phyloP scores from a whole-genome alignment of 2,888 invertebrate species.

The Ethmia dodecea region DNA sequence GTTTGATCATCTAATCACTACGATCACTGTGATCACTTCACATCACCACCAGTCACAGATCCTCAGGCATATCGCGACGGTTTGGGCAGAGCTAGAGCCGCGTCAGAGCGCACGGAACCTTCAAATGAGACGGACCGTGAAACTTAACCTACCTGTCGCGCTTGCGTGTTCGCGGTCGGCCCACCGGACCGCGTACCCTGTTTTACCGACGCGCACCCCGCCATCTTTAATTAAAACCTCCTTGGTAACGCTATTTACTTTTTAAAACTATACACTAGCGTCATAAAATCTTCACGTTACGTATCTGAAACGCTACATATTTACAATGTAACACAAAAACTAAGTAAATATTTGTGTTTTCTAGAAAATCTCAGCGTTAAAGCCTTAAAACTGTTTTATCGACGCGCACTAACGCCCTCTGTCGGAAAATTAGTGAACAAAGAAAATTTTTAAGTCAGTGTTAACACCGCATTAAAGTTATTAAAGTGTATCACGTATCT shows the following conservation, averaged over 20 bases:
- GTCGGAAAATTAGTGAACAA: conserved; percentile 5
- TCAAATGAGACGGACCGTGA: conserved; percentile 73
- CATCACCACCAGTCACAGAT: conserved; percentile 52
- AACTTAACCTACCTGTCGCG: conserved; percentile 74
- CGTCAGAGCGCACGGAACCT: conserved; percentile 62
- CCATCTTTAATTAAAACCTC: conserved; percentile 51
- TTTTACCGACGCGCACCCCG: conserved; percentile 54
- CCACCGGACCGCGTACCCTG: conserved; percentile 49
- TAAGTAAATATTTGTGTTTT: neutral
- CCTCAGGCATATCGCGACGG: conserved; percentile 43
- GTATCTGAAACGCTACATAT: neutral
- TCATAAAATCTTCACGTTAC: neutral
- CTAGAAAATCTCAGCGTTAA: conserved; percentile 24
- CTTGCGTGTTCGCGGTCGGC: conserved; percentile 66
- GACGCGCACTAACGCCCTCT: conserved; percentile 38
- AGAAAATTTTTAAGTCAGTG: conserved; percentile 9
- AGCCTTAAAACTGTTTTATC: conserved; percentile 53
- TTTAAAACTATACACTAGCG: no score
- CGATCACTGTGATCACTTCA: conserved; percentile 50
- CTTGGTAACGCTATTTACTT: conserved; percentile 4
- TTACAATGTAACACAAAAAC: neutral
- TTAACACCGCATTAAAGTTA: conserved; percentile 9
- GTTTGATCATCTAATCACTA: no score
- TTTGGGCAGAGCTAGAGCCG: conserved; percentile 43
- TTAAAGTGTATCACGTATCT: no score